Conservation (phyloP, 1,140 invertebrate species). For the Ylistrum balloti region DNA sequence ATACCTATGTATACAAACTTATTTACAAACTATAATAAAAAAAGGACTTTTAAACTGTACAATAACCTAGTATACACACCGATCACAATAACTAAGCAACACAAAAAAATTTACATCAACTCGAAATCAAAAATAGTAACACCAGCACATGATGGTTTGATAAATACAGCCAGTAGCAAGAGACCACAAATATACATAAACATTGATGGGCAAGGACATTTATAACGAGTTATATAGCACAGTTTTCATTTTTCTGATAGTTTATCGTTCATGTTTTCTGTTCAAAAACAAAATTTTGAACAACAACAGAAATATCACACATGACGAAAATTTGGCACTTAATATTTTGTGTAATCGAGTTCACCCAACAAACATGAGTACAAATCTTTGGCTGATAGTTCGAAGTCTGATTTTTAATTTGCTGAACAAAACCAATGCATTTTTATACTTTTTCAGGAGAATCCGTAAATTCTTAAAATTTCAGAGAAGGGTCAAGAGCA, state of each 20-base stretch:
- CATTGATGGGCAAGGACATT: conserved; percentile 6
- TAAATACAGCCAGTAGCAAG: background rate
- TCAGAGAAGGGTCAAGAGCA: background rate
- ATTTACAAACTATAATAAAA: conserved; percentile 53
- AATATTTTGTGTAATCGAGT: conserved; percentile 11
- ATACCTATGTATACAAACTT: conserved; percentile 60
- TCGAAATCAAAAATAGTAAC: conserved; percentile 15
- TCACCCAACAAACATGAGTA: conserved; percentile 32
- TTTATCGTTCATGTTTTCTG: conserved; percentile 10
- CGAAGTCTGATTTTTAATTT: background rate
- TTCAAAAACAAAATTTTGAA: background rate
- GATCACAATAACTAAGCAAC: conserved; percentile 47
- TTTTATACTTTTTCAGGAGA: background rate
- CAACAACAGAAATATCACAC: conserved; percentile 38
- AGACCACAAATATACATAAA: conserved; percentile 11
- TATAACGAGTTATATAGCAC: background rate
- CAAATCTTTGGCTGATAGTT: conserved; percentile 16
- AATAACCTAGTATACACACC: conserved; percentile 42
- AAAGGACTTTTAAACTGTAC: background rate
- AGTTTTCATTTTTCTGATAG: background rate
- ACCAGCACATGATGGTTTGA: conserved; percentile 3
- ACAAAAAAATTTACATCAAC: conserved; percentile 50
- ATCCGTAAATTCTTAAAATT: background rate
- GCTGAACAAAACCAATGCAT: background rate
- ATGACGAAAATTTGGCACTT: conserved; percentile 33